These are phyloP conservation scores for Coendou prehensilis DNA, from an alignment of 2,797 vertebrate genomes.

Conservation along the genomic window DNA sequence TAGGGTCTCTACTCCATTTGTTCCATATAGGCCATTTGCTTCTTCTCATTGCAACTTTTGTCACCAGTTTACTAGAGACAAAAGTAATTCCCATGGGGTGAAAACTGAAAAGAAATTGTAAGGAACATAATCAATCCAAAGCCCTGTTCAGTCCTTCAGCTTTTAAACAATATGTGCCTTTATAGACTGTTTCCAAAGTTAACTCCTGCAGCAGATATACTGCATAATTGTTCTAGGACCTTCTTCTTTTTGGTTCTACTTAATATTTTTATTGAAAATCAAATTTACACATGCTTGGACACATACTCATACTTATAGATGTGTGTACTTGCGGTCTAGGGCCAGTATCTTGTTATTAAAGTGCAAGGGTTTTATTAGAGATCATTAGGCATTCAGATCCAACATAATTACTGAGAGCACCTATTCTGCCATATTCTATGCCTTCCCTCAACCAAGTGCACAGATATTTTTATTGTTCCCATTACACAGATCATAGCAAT, in stretches of 20 bases:
- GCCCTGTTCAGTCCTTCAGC: not conserved
- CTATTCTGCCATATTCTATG: not conserved
- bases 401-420: not conserved
- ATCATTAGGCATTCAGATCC: not conserved
- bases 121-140: slow-evolving; percentile 15
- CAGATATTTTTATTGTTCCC: not conserved
- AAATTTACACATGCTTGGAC: not conserved
- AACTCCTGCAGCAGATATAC: not conserved
- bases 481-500: not conserved
- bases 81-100: not conserved
- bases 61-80: not conserved
- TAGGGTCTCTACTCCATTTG: not conserved
- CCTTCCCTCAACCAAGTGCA: not conserved
- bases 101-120: not conserved
- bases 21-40: not conserved
- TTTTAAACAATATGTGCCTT: not conserved
- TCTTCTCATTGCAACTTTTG: not conserved
- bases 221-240: not conserved
- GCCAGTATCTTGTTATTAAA: not conserved
- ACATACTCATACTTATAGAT: not conserved
- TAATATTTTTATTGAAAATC: not conserved
- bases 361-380: not conserved
- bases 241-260: not conserved
- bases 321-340: not conserved
- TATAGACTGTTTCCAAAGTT: not conserved